These are phyloP conservation scores for Nothoprocta pentlandii DNA, from an alignment of 2,113 vertebrate genomes.

Conservation along the genomic window DNA sequence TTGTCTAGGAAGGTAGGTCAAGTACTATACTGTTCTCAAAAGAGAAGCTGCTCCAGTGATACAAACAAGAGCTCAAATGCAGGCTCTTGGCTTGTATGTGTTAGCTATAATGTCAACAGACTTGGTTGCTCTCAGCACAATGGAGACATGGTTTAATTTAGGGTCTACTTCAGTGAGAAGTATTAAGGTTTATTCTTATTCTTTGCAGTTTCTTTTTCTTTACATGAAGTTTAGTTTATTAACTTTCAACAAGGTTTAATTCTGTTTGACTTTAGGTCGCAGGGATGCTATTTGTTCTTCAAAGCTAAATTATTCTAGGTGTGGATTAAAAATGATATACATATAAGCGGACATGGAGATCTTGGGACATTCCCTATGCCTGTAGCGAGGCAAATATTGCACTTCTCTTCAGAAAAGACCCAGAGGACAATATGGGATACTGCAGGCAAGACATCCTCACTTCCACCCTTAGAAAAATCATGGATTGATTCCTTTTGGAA, in stretches of 20 bases:
- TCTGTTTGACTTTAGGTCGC: neutral
- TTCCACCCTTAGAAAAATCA: neutral
- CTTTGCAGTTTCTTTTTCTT: too few relatives aligned
- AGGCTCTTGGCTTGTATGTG: neutral
- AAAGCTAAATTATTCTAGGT: neutral
- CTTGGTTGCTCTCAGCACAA: neutral
- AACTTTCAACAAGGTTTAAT: too few relatives aligned
- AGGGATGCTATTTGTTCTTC: neutral
- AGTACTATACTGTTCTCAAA: neutral
- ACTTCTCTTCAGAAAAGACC: neutral
- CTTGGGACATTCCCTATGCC: neutral
- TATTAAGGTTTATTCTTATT: too few relatives aligned
- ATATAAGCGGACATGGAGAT: neutral
- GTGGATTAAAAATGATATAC: neutral
- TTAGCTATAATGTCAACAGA: neutral
- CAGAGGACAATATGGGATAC: neutral
- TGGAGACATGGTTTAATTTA: neutral
- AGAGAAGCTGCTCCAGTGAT: neutral
- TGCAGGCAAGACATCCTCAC: neutral
- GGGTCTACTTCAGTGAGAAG: neutral
- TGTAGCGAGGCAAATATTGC: neutral
- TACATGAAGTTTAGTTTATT: too few relatives aligned
- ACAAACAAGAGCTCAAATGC: neutral
- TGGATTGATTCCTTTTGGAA: neutral
- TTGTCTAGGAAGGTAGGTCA: neutral